Percentiles rank a stretch among this genome's conserved stretches.
Conservation (phyloP, 1,140 invertebrate genomes). For the Acyrthosiphon pisum region DNA sequence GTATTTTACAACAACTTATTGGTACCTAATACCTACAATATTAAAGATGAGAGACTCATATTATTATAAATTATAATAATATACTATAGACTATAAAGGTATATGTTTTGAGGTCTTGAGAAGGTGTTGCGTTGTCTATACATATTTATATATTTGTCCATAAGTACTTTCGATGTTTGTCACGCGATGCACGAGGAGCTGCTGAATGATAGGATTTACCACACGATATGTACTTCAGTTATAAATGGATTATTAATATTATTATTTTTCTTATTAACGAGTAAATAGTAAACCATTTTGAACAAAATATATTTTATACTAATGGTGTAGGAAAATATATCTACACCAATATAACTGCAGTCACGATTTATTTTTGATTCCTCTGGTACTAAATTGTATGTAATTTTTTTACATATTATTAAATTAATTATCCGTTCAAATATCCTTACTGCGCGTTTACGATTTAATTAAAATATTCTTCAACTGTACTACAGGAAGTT, state of each 20-base stretch:
- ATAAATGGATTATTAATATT: conserved; percentile 7
- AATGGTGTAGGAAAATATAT: conserved; percentile 4
- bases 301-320: conserved; percentile 14
- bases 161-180: not conserved
- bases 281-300: not conserved
- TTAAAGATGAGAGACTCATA: not conserved
- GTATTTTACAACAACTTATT: not conserved
- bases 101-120: not conserved
- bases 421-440: conserved; percentile 9
- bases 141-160: not conserved
- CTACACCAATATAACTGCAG: not conserved
- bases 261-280: not conserved
- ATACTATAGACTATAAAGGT: not conserved
- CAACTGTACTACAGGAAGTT: not conserved
- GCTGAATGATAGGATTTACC: conserved; percentile 21
- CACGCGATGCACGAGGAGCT: conserved; percentile 26
- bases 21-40: not conserved
- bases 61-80: not conserved
- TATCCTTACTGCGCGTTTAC: not conserved
- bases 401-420: conserved; percentile 41
- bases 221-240: not conserved
- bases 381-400: not conserved
- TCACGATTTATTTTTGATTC: conserved; percentile 29
- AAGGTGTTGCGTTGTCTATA: not conserved
- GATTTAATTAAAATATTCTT: conserved; percentile 21